Conservation (phyloP, 2,113 vertebrate species). For the Chaetodon auriga region DNA sequence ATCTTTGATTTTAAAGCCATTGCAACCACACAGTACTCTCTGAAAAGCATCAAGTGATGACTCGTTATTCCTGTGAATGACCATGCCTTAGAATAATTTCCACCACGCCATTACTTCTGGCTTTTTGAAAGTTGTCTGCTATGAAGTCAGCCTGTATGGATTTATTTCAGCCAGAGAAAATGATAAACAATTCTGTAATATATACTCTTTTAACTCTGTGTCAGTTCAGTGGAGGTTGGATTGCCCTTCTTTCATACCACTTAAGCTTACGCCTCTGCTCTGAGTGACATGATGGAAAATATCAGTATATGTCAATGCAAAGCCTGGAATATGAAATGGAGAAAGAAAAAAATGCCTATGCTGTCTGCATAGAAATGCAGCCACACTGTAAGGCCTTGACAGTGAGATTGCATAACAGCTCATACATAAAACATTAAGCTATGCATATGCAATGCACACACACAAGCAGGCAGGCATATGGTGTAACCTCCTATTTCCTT, state of each 20-base stretch:
- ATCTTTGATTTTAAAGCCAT: background rate
- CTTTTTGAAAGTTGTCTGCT: background rate
- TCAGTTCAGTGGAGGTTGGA: conserved; percentile 26
- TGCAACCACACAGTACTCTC: background rate
- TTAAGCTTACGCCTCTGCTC: conserved; percentile 36
- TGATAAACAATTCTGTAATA: conserved; percentile 29
- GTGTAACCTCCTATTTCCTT: conserved; percentile 61
- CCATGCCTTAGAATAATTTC: background rate
- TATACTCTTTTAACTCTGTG: conserved; percentile 18
- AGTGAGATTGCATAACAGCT: conserved; percentile 78
- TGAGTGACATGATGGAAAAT: conserved; percentile 66
- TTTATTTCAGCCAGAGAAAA: conserved; percentile 9
- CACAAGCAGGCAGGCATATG: conserved; percentile 66
- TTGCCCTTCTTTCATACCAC: conserved; percentile 41
- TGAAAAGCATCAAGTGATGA: conserved; percentile 1
- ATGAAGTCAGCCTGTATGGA: background rate
- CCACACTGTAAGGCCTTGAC: conserved; percentile 61
- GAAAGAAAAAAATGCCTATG: conserved; percentile 22
- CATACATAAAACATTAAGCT: conserved; percentile 76
- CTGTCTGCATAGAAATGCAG: conserved; percentile 68
- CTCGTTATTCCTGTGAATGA: conserved; percentile 1
- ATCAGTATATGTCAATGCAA: conserved; percentile 48
- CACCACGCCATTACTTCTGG: too few relatives aligned
- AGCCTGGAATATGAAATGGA: conserved; percentile 52
- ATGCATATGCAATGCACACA: conserved; percentile 74